phyloP scores from a whole-genome alignment of 2,113 vertebrate genomes.

The Spilogale gracilis region DNA sequence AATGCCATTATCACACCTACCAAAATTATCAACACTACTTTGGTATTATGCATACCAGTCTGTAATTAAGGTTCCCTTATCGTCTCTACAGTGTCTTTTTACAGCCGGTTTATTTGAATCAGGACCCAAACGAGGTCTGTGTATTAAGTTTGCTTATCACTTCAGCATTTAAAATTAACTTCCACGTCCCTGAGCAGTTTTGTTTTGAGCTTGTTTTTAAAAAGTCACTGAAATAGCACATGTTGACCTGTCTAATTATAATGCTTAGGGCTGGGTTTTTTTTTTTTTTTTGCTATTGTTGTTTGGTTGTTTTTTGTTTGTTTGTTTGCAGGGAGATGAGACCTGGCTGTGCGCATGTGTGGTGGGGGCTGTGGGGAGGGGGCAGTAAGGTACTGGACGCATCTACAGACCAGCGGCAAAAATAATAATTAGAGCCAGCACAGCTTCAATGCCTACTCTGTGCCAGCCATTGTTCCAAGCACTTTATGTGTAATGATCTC shows the following conservation, averaged over 20 bases:
- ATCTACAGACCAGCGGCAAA: conserved; percentile 19
- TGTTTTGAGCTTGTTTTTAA: neutral
- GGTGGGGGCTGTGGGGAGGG: too few species aligned
- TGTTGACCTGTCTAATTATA: neutral
- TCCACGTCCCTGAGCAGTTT: neutral
- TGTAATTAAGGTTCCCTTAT: conserved; percentile 60
- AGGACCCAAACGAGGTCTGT: conserved; percentile 45
- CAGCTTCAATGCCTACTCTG: neutral
- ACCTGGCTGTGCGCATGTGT: neutral
- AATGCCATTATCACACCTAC: conserved; percentile 46
- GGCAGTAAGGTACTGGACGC: neutral
- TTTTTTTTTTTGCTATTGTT: neutral
- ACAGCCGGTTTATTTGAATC: conserved; percentile 31
- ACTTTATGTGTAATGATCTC: neutral
- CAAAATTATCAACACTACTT: conserved; percentile 64
- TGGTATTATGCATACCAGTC: neutral
- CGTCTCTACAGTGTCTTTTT: conserved; percentile 48
- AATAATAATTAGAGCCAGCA: conserved; percentile 33
- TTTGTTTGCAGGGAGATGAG: neutral
- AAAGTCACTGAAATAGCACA: neutral
- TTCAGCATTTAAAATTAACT: conserved; percentile 57
- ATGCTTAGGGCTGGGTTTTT: neutral
- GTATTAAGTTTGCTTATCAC: neutral
- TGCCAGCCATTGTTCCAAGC: conserved; percentile 27
- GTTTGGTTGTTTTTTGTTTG: neutral